Conservation (phyloP, 2,113 vertebrate genomes). For the Procavia capensis region DNA sequence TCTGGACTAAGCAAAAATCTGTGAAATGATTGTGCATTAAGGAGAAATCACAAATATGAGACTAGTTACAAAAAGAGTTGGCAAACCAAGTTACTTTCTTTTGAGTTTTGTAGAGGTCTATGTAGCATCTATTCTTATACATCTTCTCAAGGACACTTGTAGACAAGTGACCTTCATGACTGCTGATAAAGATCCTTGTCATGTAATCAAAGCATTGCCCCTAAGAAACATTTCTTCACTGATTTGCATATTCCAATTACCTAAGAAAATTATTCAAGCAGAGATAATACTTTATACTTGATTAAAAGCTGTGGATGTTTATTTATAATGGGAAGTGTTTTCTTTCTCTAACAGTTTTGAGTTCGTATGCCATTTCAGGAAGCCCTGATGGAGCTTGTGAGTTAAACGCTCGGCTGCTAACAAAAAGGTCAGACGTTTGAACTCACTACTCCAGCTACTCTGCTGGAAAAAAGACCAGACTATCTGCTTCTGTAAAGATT, state of each 20-base stretch:
- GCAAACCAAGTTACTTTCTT: conserved; percentile 31
- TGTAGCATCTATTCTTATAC: neutral
- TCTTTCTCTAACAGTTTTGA: conserved; percentile 16
- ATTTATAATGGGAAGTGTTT: conserved; percentile 41
- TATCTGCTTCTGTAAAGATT: neutral
- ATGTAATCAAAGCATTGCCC: conserved; percentile 34
- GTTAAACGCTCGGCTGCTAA: neutral
- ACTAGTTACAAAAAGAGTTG: neutral
- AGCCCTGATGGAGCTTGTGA: neutral
- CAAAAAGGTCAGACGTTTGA: neutral
- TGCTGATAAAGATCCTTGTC: conserved; percentile 50
- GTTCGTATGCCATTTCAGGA: neutral
- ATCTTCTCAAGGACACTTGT: conserved; percentile 53
- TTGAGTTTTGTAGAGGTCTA: neutral
- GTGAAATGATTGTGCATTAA: conserved; percentile 13
- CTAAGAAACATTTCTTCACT: conserved; percentile 44
- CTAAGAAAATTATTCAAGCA: conserved; percentile 64
- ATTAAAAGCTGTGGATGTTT: conserved; percentile 62
- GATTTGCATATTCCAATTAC: conserved; percentile 73
- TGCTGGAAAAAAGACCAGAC: neutral
- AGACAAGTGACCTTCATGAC: conserved; percentile 14
- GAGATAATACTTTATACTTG: conserved; percentile 65
- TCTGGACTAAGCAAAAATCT: conserved; percentile 26
- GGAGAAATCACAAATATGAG: conserved; percentile 8
- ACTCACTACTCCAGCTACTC: neutral